phyloP scores from a whole-genome alignment of 2,113 vertebrate species.

The Zonotrichia leucophrys region DNA sequence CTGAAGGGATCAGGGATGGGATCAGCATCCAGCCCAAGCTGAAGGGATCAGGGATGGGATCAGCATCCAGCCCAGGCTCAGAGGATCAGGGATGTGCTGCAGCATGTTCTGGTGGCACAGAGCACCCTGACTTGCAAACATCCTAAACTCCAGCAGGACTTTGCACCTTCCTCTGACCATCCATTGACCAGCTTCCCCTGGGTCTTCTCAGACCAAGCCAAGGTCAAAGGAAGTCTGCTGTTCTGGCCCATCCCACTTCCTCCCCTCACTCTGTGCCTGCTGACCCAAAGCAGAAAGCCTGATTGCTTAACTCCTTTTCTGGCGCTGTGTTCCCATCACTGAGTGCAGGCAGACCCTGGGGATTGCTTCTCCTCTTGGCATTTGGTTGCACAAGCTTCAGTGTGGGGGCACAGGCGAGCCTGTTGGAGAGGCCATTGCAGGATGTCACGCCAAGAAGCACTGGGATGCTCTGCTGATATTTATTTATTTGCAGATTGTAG shows the following conservation, averaged over 20 bases:
- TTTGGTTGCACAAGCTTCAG: neutral
- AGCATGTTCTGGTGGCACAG: rapidly evolving
- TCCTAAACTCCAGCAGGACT: neutral
- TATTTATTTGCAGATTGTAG: neutral
- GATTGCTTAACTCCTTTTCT: neutral
- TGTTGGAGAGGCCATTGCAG: neutral
- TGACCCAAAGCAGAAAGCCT: rapidly evolving
- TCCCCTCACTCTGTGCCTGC: neutral
- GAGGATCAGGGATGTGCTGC: neutral
- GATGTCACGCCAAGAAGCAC: neutral
- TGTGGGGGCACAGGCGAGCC: neutral
- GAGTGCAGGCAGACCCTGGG: neutral
- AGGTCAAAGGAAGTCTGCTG: neutral
- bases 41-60: neutral
- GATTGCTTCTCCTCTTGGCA: neutral
- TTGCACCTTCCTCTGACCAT: neutral
- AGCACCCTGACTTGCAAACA: neutral
- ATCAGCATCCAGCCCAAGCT: too few relatives aligned
- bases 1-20: neutral
- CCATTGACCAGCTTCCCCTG: neutral
- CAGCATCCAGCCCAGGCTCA: neutral
- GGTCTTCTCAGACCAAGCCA: neutral
- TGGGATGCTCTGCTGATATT: neutral
- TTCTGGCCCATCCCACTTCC: neutral
- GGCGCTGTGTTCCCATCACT: neutral